phyloP scores from a whole-genome alignment of 1,140 invertebrate species.

The Neodiprion fabricii region DNA sequence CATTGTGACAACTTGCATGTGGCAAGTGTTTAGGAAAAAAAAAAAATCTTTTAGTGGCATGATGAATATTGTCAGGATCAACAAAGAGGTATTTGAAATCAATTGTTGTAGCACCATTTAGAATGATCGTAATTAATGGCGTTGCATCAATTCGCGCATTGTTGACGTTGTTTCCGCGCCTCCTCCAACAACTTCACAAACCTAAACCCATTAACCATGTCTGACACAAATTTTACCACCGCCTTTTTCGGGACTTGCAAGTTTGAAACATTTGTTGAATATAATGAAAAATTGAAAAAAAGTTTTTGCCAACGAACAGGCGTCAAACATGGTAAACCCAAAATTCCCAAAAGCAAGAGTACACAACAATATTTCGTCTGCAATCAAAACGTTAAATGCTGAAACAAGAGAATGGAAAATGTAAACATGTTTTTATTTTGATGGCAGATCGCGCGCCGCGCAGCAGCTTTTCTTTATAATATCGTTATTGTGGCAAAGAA shows the following conservation, averaged over 20 bases:
- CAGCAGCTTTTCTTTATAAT: slow-evolving; percentile 18
- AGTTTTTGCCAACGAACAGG: not conserved
- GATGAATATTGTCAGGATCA: slow-evolving; percentile 33
- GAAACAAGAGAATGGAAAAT: slow-evolving; percentile 20
- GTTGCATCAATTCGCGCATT: slow-evolving; percentile 42
- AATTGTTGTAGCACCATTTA: slow-evolving; percentile 36
- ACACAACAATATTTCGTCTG: slow-evolving; percentile 22
- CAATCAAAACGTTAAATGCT: slow-evolving; percentile 27
- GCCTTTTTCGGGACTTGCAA: not conserved
- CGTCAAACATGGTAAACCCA: slow-evolving; percentile 9
- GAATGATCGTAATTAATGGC: slow-evolving; percentile 11
- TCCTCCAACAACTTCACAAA: slow-evolving; percentile 23
- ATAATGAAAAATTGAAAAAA: slow-evolving; percentile 2
- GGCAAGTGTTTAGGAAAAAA: no score
- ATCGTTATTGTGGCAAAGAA: slow-evolving; percentile 39
- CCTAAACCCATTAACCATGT: slow-evolving; percentile 27
- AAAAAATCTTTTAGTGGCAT: not conserved
- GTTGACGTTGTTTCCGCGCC: slow-evolving; percentile 29
- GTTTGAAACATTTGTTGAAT: not conserved
- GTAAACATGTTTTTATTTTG: slow-evolving; percentile 19
- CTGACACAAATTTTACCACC: slow-evolving; percentile 19
- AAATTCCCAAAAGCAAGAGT: slow-evolving; percentile 15
- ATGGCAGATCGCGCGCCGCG: slow-evolving; percentile 40
- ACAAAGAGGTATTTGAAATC: slow-evolving; percentile 23
- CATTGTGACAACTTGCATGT: no score